These are phyloP conservation scores for Drosophila subquinaria DNA, from an alignment of 2,888 invertebrate species.

Conservation along the genomic window DNA sequence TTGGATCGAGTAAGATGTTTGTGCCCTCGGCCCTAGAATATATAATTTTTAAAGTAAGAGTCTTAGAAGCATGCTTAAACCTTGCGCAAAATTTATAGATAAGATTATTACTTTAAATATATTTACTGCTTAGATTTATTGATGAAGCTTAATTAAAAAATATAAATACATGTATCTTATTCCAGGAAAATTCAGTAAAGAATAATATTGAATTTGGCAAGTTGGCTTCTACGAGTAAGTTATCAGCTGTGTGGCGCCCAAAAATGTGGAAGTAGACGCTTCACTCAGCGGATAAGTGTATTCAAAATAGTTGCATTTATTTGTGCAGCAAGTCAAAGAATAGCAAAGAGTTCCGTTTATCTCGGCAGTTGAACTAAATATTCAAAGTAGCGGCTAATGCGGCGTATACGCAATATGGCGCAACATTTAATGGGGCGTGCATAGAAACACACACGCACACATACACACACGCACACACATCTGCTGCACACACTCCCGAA, in stretches of 20 bases:
- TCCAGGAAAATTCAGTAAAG: not conserved
- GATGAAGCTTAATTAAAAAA: not conserved
- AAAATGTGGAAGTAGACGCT: constrained; percentile 12
- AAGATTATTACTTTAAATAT: not conserved
- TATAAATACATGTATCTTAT: too few species aligned
- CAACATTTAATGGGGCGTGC: constrained; percentile 13
- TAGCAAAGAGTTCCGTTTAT: constrained; percentile 53
- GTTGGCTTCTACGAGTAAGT: not conserved
- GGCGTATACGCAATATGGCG: constrained; percentile 73
- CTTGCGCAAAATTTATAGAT: not conserved
- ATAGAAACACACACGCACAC: constrained; percentile 3
- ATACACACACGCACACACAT: constrained; percentile 1
- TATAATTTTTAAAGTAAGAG: not conserved
- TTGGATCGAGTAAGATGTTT: constrained; percentile 95
- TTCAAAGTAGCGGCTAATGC: constrained; percentile 26
- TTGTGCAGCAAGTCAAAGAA: constrained; percentile 46
- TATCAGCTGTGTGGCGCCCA: constrained; percentile 38
- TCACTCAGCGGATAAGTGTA: constrained; percentile 53
- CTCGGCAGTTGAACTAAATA: constrained; percentile 64
- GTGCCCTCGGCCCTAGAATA: constrained; percentile 91
- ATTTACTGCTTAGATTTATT: not conserved
- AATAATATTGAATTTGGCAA: not conserved
- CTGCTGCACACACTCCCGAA: not conserved
- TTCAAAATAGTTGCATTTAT: constrained; percentile 63
- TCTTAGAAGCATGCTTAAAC: not conserved